phyloP scores from a whole-genome alignment of 2,113 vertebrate species.

The Etheostoma cragini region DNA sequence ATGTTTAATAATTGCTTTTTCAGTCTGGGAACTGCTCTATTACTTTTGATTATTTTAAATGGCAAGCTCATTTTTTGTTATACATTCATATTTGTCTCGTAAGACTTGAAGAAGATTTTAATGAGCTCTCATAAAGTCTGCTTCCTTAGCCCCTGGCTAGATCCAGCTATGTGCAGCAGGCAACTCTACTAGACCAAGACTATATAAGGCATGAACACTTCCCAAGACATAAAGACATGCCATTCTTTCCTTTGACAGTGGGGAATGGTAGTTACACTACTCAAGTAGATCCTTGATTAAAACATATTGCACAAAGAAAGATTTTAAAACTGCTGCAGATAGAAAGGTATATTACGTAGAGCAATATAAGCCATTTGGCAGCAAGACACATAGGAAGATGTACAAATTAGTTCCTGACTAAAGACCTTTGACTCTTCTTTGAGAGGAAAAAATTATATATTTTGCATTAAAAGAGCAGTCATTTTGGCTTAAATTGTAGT shows the following conservation, averaged over 20 bases:
- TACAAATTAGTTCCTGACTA: conserved; percentile 3
- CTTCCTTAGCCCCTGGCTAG: conserved; percentile 75
- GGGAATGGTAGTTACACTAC: conserved; percentile 56
- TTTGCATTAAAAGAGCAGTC: neutral
- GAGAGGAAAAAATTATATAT: conserved; percentile 22
- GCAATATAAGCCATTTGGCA: conserved; percentile 39
- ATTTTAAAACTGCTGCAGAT: conserved; percentile 26
- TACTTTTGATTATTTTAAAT: conserved; percentile 71
- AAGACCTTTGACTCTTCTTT: conserved; percentile 15
- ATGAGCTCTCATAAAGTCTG: conserved; percentile 79
- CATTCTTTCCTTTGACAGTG: conserved; percentile 81
- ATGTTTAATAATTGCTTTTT: conserved; percentile 47
- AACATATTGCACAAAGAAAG: conserved; percentile 46
- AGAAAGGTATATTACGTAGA: conserved; percentile 29
- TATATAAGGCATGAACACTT: conserved; percentile 83
- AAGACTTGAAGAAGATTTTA: conserved; percentile 73
- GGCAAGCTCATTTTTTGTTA: conserved; percentile 41
- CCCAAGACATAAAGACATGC: conserved; percentile 79
- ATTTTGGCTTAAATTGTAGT: neutral
- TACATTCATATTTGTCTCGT: conserved; percentile 68
- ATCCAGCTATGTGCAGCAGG: conserved; percentile 74
- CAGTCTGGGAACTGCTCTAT: conserved; percentile 54
- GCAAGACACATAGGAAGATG: neutral
- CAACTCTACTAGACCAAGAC: conserved; percentile 72
- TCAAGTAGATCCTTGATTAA: conserved; percentile 69